A percentile compares a stretch with the other conserved stretches of the same genome.
Conservation (phyloP, 2,888 invertebrate species). For the Scelioninae gen. 2 region DNA sequence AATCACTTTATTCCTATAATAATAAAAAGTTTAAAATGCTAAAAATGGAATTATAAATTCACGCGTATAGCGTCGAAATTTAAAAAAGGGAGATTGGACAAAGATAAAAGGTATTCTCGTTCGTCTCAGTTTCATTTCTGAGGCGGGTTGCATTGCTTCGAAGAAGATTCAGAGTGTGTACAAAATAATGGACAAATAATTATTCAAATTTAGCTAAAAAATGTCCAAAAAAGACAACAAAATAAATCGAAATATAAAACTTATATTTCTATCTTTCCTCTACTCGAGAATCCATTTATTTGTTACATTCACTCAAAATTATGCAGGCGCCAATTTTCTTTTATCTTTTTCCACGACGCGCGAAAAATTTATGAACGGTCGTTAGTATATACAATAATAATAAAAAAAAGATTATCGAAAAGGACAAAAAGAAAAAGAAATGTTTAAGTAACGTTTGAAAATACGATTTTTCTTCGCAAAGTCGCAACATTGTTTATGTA, state of each 20-base stretch:
- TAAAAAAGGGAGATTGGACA: conserved; percentile 8
- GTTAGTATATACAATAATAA: conserved; percentile 1
- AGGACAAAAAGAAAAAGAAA: conserved; percentile 5
- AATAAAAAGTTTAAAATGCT: conserved; percentile 64
- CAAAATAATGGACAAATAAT: too few species aligned
- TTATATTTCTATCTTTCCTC: too few species aligned
- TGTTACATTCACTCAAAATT: conserved; percentile 5
- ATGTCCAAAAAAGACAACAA: too few species aligned
- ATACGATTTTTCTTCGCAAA: conserved; percentile 35
- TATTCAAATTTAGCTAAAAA: too few species aligned
- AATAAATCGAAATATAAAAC: too few species aligned
- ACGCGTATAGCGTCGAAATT: conserved; percentile 6
- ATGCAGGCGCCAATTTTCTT: conserved; percentile 19
- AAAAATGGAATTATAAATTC: conserved; percentile 63
- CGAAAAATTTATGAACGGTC: conserved; percentile 9
- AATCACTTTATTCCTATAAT: conserved; percentile 62
- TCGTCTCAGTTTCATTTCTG: conserved; percentile 21
- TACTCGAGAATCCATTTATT: not conserved
- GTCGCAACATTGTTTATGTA: conserved; percentile 47
- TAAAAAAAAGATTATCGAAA: not conserved
- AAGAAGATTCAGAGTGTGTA: too few species aligned
- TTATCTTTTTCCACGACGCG: not conserved
- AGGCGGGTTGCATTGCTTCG: too few species aligned
- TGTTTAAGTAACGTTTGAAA: conserved; percentile 43
- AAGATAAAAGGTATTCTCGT: conserved; percentile 30